A percentile compares a stretch with the other conserved stretches of the same genome.
phyloP scores from a whole-genome alignment of 2,888 invertebrate genomes.

The Antheraea assamensis region DNA sequence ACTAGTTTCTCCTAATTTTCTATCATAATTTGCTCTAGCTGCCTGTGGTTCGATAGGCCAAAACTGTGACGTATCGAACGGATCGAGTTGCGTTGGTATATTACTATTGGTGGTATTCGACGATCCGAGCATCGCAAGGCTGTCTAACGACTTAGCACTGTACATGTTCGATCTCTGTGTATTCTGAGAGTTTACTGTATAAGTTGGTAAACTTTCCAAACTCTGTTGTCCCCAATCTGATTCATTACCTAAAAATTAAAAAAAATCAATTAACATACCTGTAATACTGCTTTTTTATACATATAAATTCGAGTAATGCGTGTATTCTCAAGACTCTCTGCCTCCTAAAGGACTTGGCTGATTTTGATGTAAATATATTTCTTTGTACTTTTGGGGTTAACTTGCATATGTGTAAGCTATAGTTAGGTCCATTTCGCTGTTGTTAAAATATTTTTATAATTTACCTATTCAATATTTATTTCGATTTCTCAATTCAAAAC shows the following conservation, averaged over 20 bases:
- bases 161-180: slow-evolving; percentile 54
- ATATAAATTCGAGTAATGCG: too few species aligned
- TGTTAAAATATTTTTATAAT: too few species aligned
- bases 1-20: slow-evolving; percentile 39
- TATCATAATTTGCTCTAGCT: slow-evolving; percentile 41
- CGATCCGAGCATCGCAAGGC: slow-evolving; percentile 44
- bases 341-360: too few species aligned
- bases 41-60: slow-evolving; percentile 52
- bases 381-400: too few species aligned
- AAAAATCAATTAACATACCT: not conserved
- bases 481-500: too few species aligned
- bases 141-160: slow-evolving; percentile 72
- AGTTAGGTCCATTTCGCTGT: too few species aligned
- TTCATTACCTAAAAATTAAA: slow-evolving; percentile 56
- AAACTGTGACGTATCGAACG: slow-evolving; percentile 65
- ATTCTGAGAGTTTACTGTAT: slow-evolving; percentile 44
- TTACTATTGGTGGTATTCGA: slow-evolving; percentile 27
- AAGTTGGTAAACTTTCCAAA: slow-evolving; percentile 67
- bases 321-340: too few species aligned
- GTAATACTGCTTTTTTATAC: too few species aligned
- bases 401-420: too few species aligned
- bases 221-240: slow-evolving; percentile 67
- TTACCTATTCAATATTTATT: too few species aligned
- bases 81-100: slow-evolving; percentile 46
- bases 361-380: too few species aligned